Base-by-base conservation (phyloP, 2,797 vertebrate genomes). In the Apogon talboti region DNA sequence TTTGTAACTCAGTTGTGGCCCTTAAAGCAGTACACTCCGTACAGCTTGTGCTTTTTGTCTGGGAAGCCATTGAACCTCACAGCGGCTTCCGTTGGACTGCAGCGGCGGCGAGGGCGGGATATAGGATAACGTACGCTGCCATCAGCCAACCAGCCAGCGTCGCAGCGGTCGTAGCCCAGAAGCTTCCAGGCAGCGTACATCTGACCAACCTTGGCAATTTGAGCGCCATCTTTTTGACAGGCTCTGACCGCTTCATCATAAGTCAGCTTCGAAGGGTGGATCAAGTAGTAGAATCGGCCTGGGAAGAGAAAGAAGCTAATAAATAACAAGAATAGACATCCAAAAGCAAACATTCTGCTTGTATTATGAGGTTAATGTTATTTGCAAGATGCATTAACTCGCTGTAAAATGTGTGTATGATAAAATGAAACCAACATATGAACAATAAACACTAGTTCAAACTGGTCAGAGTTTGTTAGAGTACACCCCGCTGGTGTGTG, bases 81-180 rank as follows among this genome's bases (percentile, higher is more conserved):
- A 0, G 96, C 96, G 0, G 97, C 95, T 74, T 97, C 97, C 0
- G 87, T 93, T 21, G 96, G 96, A 48, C 97, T 98, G 91, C 97
- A 99, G 89, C 96, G 97, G 33, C 93, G 91, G 11, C 97, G 92
- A 0, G 97, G 98, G 50, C 63, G 83, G 1, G 95, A 91, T 87
- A 99, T 95, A 0, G 98, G 98, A 64, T 99, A 98, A 28, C 98
- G 97, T 55, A 98, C 97, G 0, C 97, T 99, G 84, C 96, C 98
- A 0, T 98, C 98, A 0, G 95, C 96, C 88, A 99, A 65, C 98
- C 97, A 99, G 83, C 98, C 98, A 0, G 94, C 94, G 0, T 99
- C 97, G 0, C 98, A 99, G 53, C 97, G 97, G 85, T 99, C 97
- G 0, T 96, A 98, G 21, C 95, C 95, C 46, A 95, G 92, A 16